Evolutionary conservation across 2,113 vertebrate genomes (phyloP).

Genomic region (Sphyrna mokarran): DNA sequence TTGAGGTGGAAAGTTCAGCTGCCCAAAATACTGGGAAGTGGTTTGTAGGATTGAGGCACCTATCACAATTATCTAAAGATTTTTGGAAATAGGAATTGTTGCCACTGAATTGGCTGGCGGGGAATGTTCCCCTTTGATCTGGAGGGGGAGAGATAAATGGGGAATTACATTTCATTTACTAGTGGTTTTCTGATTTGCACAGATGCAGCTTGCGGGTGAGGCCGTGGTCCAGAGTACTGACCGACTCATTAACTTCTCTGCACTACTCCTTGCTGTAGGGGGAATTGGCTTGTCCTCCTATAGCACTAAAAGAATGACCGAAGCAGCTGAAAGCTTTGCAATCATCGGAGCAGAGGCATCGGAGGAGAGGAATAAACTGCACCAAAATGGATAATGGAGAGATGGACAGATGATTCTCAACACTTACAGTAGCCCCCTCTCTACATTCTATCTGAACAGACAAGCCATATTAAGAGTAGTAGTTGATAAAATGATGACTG

Average conservation of each 20-base stretch:
- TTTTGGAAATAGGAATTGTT: not conserved
- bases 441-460: not conserved
- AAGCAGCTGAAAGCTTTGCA: conserved; percentile 47
- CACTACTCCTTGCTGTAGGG: conserved; percentile 79
- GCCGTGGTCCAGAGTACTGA: conserved; percentile 66
- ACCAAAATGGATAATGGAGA: not conserved
- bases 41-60: not conserved
- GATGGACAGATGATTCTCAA: not conserved
- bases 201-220: conserved; percentile 83
- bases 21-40: not conserved
- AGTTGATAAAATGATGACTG: not conserved
- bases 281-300: conserved; percentile 85
- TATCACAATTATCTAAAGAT: not conserved
- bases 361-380: not conserved
- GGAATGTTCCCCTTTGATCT: not conserved
- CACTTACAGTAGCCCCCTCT: not conserved
- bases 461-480: not conserved
- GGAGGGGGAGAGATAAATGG: not conserved
- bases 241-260: conserved; percentile 69
- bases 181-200: conserved; percentile 36
- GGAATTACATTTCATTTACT: conserved; percentile 20
- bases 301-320: conserved; percentile 77
- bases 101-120: not conserved
- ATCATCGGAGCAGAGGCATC: too few relatives aligned
- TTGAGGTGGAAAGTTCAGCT: not conserved